Base-by-base conservation (phyloP, 1,140 invertebrate genomes). In the Euura saliciscinereae region DNA sequence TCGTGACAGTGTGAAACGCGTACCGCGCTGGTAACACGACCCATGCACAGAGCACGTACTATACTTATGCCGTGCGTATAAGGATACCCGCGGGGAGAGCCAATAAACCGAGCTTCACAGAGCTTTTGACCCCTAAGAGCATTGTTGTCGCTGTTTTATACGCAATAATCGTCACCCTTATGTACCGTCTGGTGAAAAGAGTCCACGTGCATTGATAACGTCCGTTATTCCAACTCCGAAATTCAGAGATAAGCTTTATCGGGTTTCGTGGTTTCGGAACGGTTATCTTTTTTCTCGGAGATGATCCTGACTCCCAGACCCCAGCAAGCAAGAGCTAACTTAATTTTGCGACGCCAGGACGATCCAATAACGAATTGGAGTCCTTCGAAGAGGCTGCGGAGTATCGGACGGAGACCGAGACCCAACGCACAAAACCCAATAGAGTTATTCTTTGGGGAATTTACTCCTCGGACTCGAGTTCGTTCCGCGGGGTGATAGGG, bases 321-420 rank as follows among this genome's bases (percentile, higher is more conserved):
- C 51, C 51, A 8, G 10, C 8, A 59, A 59, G 8, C 51, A 59
- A 8, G 51, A n/a, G 8, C 51, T 59, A 59, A 59, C 51, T 8
- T 59, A n/a, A 59, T 59, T 59, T n/a, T 4, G 51, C 8, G 13
- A 5, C 51, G 51, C 51, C 10, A 59, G 51, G 28, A 4, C 51
- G 51, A 59, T 59, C 51, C 51, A 59, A 59, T 59, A 59, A 59
- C 51, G 51, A 59, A 59, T 59, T 59, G 51, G 51, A 59, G 51
- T 59, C 51, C 3, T 59, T n/a, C 51, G 51, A 28, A 28, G 10
- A 3, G 51, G 51, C 10, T 28, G 51, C 51, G 8, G 51, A 59
- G 51, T 8, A 59, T 59, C 4, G 51, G 51, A 11, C 51, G 8
- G 3, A 6, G 51, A 6, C 51, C 5, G 13, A n/a, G 51, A 59